phyloP scores from a whole-genome alignment of 2,113 vertebrate genomes.

The Bubo blakistoni region DNA sequence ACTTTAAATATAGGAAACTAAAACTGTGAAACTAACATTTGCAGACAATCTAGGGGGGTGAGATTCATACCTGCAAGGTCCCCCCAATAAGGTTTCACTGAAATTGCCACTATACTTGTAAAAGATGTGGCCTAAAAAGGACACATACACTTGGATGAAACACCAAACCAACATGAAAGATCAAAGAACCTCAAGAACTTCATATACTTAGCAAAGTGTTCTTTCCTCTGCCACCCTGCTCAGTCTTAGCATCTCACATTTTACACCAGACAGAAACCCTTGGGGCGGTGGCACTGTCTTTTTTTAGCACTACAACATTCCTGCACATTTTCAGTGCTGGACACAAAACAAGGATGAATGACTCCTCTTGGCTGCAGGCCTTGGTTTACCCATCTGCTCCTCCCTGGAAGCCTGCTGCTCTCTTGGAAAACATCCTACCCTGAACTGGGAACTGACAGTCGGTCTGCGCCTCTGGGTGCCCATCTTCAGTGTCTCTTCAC shows the following conservation, averaged over 20 bases:
- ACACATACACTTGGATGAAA: not conserved
- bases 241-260: not conserved
- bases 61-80: not conserved
- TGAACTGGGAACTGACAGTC: slow-evolving; percentile 93
- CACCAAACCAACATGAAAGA: not conserved
- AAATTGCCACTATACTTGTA: not conserved
- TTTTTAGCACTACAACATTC: slow-evolving; percentile 35
- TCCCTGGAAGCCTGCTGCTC: slow-evolving; percentile 32
- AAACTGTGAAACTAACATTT: not conserved
- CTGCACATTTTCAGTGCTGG: slow-evolving; percentile 51
- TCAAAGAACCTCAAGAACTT: not conserved
- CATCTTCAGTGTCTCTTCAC: slow-evolving; percentile 88
- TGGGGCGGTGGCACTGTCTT: not conserved
- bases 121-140: not conserved
- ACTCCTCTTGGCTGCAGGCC: slow-evolving; percentile 49
- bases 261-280: slow-evolving; percentile 18
- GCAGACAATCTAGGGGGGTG: not conserved
- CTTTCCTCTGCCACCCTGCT: not conserved
- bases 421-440: slow-evolving; percentile 76
- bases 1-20: not conserved
- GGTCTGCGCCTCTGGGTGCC: slow-evolving; percentile 89
- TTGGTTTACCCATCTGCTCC: slow-evolving; percentile 48
- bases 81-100: not conserved
- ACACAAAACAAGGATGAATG: slow-evolving; percentile 49
- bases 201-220: not conserved